phyloP scores from a whole-genome alignment of 1,140 invertebrate genomes.

The Hyphantria cunea region DNA sequence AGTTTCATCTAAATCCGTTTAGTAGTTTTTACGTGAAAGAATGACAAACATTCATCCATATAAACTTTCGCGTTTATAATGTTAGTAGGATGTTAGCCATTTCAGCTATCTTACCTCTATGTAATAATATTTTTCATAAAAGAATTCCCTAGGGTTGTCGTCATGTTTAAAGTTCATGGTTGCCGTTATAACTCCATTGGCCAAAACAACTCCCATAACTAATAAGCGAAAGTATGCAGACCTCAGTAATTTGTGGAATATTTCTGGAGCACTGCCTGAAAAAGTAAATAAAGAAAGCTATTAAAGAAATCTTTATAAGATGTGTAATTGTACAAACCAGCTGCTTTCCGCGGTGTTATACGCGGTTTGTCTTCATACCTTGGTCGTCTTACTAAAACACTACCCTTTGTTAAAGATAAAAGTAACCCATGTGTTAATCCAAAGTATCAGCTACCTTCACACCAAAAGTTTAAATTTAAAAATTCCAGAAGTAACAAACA shows the following conservation, averaged over 20 bases:
- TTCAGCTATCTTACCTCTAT: constrained; percentile 86
- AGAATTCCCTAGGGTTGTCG: constrained; percentile 88
- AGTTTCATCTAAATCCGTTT: too few species aligned
- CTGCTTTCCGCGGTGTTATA: too few species aligned
- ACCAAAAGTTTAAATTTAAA: too few species aligned
- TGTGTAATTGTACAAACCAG: too few species aligned
- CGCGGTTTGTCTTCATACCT: too few species aligned
- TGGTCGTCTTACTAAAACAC: too few species aligned
- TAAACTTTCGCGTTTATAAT: background rate
- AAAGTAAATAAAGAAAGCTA: constrained; percentile 14
- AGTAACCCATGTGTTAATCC: too few species aligned
- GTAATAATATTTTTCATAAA: constrained; percentile 97
- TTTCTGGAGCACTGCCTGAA: constrained; percentile 88
- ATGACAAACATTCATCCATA: too few species aligned
- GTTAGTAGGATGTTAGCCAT: background rate
- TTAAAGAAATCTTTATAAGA: background rate
- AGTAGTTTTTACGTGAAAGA: too few species aligned
- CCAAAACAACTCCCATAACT: constrained; percentile 96
- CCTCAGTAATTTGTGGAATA: constrained; percentile 94
- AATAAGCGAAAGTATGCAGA: constrained; percentile 96
- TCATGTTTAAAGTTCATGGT: constrained; percentile 98
- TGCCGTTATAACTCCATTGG: constrained; percentile 97
- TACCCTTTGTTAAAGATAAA: too few species aligned
- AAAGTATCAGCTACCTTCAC: too few species aligned
- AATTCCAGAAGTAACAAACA: too few species aligned